Conservation (phyloP, 2,888 invertebrate genomes). For the Imbricaverruca yamaguchii region DNA sequence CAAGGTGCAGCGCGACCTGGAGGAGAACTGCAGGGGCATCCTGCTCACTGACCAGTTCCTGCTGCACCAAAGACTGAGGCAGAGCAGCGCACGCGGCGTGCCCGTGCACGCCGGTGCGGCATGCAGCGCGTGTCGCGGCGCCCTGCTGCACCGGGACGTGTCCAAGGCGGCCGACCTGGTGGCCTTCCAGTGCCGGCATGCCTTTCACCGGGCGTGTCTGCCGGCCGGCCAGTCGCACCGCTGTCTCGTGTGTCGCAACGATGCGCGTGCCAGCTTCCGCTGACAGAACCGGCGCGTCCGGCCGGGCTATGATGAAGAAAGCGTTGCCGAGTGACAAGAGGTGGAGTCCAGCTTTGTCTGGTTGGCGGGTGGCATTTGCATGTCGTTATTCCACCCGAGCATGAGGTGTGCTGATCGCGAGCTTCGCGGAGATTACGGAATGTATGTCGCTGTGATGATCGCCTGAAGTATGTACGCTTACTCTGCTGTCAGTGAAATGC, state of each 20-base stretch:
- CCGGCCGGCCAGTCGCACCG: neutral
- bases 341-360: too few species aligned
- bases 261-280: neutral
- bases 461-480: too few species aligned
- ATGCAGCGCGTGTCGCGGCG: conserved; percentile 10
- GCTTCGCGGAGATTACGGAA: too few species aligned
- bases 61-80: conserved; percentile 12
- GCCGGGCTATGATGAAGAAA: too few species aligned
- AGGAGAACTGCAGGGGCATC: conserved; percentile 23
- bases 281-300: neutral
- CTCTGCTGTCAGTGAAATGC: too few species aligned
- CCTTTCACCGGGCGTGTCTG: conserved; percentile 20
- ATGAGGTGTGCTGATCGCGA: too few species aligned
- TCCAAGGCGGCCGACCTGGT: conserved; percentile 8
- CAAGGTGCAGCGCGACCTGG: conserved; percentile 22
- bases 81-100: conserved; percentile 11
- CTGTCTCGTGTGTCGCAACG: neutral
- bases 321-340: too few species aligned
- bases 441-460: too few species aligned
- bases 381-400: too few species aligned
- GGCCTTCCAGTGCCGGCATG: conserved; percentile 24
- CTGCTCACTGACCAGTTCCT: conserved; percentile 19
- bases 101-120: conserved; percentile 1
- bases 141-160: neutral
- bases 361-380: too few species aligned